These are phyloP conservation scores for Chrysemys picta DNA, from an alignment of 2,113 vertebrate species.

Conservation along the genomic window DNA sequence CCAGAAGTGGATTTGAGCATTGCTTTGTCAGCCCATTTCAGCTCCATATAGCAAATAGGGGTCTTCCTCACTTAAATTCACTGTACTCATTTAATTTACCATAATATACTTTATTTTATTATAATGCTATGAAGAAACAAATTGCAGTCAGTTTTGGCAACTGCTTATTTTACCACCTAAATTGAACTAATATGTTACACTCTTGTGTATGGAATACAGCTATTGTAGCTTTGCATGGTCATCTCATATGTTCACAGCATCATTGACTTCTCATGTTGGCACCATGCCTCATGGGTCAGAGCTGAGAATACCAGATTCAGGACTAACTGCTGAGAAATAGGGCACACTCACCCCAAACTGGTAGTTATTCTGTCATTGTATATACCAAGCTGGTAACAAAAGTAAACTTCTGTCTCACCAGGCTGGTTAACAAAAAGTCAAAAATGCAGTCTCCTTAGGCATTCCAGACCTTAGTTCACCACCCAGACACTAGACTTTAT, in stretches of 20 bases:
- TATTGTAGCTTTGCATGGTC: not conserved
- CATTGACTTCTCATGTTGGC: not conserved
- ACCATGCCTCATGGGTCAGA: too few relatives aligned
- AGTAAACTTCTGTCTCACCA: too few relatives aligned
- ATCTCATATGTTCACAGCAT: rapidly evolving
- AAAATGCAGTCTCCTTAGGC: too few relatives aligned
- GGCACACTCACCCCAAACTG: too few relatives aligned
- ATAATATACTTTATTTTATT: not conserved
- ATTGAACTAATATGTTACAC: not conserved
- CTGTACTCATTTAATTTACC: not conserved
- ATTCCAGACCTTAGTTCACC: too few relatives aligned
- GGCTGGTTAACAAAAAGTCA: too few relatives aligned
- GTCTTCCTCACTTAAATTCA: not conserved
- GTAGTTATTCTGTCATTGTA: too few relatives aligned
- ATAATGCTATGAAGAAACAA: not conserved
- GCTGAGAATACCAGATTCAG: too few relatives aligned
- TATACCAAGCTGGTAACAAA: too few relatives aligned
- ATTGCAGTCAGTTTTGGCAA: not conserved
- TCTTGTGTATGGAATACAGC: not conserved
- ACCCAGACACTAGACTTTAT: too few relatives aligned
- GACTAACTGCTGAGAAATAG: too few relatives aligned
- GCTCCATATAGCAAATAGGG: not conserved
- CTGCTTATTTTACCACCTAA: not conserved
- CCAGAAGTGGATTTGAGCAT: not conserved
- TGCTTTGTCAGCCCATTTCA: not conserved